Conservation (phyloP, 2,113 vertebrate genomes). For the Stigmatopora argus region DNA sequence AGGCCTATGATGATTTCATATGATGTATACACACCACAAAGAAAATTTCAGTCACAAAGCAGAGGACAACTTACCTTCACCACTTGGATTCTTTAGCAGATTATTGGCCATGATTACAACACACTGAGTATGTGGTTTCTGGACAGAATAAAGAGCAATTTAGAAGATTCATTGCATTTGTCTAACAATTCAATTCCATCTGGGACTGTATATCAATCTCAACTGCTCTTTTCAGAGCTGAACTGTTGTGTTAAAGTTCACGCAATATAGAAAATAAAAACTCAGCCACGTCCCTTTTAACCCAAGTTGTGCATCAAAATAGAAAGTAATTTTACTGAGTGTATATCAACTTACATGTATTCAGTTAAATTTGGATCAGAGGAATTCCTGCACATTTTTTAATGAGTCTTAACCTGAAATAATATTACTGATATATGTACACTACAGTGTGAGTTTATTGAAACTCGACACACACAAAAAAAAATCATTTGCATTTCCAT, state of each 20-base stretch:
- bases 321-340: too few species aligned
- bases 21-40: not conserved
- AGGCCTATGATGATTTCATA: too few species aligned
- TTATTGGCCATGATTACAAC: conserved; percentile 56
- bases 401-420: not conserved
- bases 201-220: not conserved
- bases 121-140: conserved; percentile 7
- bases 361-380: not conserved
- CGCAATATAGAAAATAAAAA: too few species aligned
- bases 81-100: conserved; percentile 68
- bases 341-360: not conserved
- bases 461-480: not conserved
- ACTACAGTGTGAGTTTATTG: not conserved
- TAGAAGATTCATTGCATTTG: not conserved
- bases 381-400: not conserved
- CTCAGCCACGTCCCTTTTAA: too few species aligned
- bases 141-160: conserved; percentile 7
- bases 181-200: not conserved
- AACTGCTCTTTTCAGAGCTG: not conserved
- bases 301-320: too few species aligned
- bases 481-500: not conserved
- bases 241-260: not conserved
- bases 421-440: not conserved
- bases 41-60: not conserved
- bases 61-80: conserved; percentile 55